Evolutionary conservation across 2,113 vertebrate species (phyloP), one percentile per base, ranked within the genome.

Genomic region (Psettodes erumei): DNA sequence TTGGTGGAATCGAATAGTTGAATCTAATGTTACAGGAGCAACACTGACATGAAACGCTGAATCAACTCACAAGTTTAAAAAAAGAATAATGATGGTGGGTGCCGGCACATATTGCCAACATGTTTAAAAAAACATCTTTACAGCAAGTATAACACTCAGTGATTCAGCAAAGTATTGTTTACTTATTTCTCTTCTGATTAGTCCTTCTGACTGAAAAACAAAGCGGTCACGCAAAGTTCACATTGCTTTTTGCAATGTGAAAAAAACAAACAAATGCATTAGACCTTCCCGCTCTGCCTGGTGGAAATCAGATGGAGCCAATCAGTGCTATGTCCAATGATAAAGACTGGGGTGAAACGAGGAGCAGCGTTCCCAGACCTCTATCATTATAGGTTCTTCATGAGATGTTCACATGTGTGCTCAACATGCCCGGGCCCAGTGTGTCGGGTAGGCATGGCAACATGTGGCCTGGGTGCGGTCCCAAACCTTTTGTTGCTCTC

Each of bases 361-460:
- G 32, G 54, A 65, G 68, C 71, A 53, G 64, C 28, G 33, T 33
- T 62, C 35, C 71, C 60, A 74, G 50, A 73, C 37, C 27, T 71
- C 42, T 75, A 76, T 79, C 64, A 54, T 90, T 71, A 66, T 4
- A 63, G 63, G 42, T 43, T 77, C 45, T 23, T 85, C 82, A 81
- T 80, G 77, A 68, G 50, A 82, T 37, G 43, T 65, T 72, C 75
- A 84, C 83, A 90, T 83, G 75, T 89, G 89, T 45, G 71, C 83
- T 80, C 82, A 86, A 84, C 83, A 85, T 86, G 85, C 75, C 63
- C 66, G n/a, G 62, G 63, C 16, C 19, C 54, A 51, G 32, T 8
- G 32, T 74, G 35, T 58, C 32, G 40, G 61, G 76, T 76, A 21
- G 75, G 71, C 81, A 87, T 84, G 65, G 82, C 78, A 88, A 88